Percentiles rank a stretch among this genome's conserved stretches.
Evolutionary conservation across 2,113 vertebrate species (phyloP).

Genomic region (Collichthys lucidus): DNA sequence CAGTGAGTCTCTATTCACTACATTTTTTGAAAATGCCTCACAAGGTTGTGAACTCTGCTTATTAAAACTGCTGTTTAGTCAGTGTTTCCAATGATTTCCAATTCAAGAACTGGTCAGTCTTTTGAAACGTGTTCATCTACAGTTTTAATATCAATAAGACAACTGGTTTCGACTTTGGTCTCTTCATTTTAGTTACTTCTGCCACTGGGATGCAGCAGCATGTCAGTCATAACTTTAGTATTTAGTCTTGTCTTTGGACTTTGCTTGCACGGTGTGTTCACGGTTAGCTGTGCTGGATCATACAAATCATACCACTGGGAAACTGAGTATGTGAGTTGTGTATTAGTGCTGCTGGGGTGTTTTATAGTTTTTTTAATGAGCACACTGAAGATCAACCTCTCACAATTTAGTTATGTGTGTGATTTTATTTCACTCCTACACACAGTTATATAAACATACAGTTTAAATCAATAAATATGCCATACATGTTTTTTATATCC

Average conservation of each 20-base stretch:
- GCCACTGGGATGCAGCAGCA: background rate
- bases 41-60: background rate
- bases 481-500: background rate
- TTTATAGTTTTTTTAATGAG: background rate
- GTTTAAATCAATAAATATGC: background rate
- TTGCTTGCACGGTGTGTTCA: background rate
- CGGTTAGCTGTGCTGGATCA: background rate
- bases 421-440: background rate
- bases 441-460: background rate
- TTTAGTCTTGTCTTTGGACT: background rate
- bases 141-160: background rate
- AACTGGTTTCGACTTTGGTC: background rate
- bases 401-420: background rate
- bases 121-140: background rate
- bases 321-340: conserved; percentile 9
- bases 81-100: conserved; percentile 2
- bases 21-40: conserved; percentile 1
- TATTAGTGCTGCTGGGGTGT: background rate
- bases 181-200: background rate
- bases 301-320: background rate
- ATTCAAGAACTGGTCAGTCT: background rate
- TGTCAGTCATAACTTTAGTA: background rate
- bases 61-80: background rate
- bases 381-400: background rate
- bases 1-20: background rate